Evolutionary conservation across 2,797 vertebrate genomes (phyloP).

Genomic region (Anisognathus igniventris): DNA sequence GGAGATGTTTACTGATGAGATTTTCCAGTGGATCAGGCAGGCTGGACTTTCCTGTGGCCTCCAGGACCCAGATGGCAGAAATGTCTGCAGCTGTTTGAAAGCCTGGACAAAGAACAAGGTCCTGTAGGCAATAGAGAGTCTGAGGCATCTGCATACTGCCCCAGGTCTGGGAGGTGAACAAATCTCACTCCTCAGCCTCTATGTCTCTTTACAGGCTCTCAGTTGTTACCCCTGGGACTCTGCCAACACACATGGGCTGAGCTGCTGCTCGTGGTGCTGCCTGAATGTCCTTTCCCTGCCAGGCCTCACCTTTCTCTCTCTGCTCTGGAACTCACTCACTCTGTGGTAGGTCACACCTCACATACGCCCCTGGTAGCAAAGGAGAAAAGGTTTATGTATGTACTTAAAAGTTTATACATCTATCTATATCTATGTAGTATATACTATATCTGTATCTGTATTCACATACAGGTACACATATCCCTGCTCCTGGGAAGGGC

Average conservation of each 20-base stretch:
- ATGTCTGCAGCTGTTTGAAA: not conserved
- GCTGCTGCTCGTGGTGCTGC: not conserved
- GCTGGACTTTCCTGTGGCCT: not conserved
- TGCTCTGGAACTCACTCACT: not conserved
- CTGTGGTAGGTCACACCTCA: not conserved
- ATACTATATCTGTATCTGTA: too few relatives aligned
- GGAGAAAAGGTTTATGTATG: not conserved
- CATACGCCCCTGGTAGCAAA: not conserved
- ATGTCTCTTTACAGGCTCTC: not conserved
- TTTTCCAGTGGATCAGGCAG: not conserved
- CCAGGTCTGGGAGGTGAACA: not conserved
- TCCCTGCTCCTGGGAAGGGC: not conserved
- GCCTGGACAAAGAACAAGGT: not conserved
- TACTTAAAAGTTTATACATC: not conserved
- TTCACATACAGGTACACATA: not conserved
- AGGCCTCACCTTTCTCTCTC: not conserved
- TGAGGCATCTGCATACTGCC: not conserved
- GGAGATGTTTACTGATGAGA: not conserved
- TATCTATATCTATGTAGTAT: not conserved
- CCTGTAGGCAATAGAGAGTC: not conserved
- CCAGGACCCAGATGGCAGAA: not conserved
- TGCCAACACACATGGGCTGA: not conserved
- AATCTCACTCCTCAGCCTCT: not conserved
- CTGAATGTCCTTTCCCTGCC: not conserved
- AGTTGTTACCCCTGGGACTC: not conserved